Conservation (phyloP, 2,888 invertebrate genomes). For the Dusona sp. region DNA sequence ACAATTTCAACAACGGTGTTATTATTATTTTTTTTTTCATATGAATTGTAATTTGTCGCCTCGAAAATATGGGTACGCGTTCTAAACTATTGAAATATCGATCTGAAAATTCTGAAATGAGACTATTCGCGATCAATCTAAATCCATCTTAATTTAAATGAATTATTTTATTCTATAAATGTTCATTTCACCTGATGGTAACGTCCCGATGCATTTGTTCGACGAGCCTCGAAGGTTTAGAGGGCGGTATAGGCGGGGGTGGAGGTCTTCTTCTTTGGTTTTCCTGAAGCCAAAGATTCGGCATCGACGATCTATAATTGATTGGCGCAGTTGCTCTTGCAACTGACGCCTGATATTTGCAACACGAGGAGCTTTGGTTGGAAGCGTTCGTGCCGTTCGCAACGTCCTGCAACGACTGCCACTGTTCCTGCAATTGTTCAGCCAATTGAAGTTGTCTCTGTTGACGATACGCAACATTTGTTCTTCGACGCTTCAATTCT, state of each 20-base stretch:
- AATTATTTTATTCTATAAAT: background rate
- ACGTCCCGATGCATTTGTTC: constrained; percentile 82
- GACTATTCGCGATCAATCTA: background rate
- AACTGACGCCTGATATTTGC: constrained; percentile 83
- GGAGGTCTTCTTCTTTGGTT: constrained; percentile 84
- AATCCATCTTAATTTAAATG: background rate
- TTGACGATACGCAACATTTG: constrained; percentile 89
- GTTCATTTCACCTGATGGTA: constrained; percentile 79
- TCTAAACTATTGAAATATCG: background rate
- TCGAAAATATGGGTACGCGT: too few species aligned
- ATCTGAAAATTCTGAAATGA: background rate
- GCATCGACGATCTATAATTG: constrained; percentile 87
- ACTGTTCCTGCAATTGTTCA: constrained; percentile 82
- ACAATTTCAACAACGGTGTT: background rate
- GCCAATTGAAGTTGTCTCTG: constrained; percentile 82
- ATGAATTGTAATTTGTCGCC: too few species aligned
- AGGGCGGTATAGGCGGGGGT: constrained; percentile 86
- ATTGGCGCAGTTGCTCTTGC: constrained; percentile 77
- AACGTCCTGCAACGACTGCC: constrained; percentile 88
- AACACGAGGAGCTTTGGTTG: constrained; percentile 73
- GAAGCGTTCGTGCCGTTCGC: constrained; percentile 73
- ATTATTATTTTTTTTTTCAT: background rate
- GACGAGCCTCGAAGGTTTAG: constrained; percentile 86
- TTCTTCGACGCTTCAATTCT: constrained; percentile 90
- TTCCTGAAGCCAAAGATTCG: constrained; percentile 86